These are phyloP conservation scores for Pao palembangensis DNA, from an alignment of 2,113 vertebrate species.

Conservation along the genomic window DNA sequence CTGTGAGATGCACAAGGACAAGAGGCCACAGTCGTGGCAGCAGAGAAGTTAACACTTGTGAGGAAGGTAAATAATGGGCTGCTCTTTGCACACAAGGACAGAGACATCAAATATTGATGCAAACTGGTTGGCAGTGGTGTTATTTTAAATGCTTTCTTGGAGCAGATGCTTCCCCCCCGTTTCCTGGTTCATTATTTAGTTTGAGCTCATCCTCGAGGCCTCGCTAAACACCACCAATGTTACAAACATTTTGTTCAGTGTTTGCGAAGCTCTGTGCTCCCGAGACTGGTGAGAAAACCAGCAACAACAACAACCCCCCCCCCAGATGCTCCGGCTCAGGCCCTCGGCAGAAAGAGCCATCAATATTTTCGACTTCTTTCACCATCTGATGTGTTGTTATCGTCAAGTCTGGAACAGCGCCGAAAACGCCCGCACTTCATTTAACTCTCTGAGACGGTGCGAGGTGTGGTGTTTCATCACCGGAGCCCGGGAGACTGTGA, in stretches of 20 bases:
- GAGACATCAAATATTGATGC: conserved; percentile 68
- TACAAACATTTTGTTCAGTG: conserved; percentile 7
- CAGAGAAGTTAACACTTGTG: conserved; percentile 38
- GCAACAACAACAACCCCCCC: neutral
- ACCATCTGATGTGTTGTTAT: conserved; percentile 70
- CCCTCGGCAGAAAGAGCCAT: conserved; percentile 54
- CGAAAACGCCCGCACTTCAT: conserved; percentile 50
- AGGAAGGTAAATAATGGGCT: conserved; percentile 53
- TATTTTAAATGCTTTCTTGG: conserved; percentile 49
- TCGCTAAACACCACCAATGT: conserved; percentile 23
- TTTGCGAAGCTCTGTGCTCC: too few relatives aligned
- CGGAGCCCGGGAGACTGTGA: conserved; percentile 53
- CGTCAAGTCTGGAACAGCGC: conserved; percentile 52
- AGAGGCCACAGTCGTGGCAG: conserved; percentile 26
- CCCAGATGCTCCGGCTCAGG: conserved; percentile 22
- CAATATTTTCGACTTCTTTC: conserved; percentile 65
- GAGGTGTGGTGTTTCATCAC: conserved; percentile 61
- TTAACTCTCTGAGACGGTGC: conserved; percentile 49
- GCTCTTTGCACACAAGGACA: conserved; percentile 52
- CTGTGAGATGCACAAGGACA: conserved; percentile 9
- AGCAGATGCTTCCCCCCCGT: conserved; percentile 40
- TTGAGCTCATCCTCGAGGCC: conserved; percentile 30
- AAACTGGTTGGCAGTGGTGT: conserved; percentile 46
- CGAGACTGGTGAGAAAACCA: neutral
- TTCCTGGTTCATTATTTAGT: conserved; percentile 53